Evolutionary conservation across 1,140 invertebrate species (phyloP).

Genomic region (Caenorhabditis remanei): DNA sequence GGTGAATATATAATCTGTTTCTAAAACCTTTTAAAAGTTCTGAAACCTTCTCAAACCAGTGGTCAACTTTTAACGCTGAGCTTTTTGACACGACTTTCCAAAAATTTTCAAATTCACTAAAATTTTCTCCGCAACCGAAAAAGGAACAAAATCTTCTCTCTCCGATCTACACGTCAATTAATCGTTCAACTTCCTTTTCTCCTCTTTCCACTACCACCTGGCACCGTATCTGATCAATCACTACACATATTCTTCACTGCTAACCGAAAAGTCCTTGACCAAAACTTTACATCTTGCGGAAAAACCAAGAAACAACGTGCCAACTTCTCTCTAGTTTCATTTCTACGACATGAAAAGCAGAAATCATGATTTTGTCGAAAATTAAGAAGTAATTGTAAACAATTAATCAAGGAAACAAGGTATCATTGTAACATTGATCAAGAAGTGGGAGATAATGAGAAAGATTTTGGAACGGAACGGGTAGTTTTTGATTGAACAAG

Average conservation of each 20-base stretch:
- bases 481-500: no score
- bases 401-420: background rate
- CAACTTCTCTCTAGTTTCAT: constrained; percentile 29
- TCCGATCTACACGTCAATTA: background rate
- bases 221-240: constrained; percentile 33
- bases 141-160: background rate
- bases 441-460: background rate
- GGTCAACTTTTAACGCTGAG: no score
- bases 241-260: background rate
- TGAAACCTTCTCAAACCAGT: no score
- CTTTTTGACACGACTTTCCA: no score
- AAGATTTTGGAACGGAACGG: background rate
- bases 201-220: background rate
- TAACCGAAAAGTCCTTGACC: constrained; percentile 40
- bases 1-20: no score
- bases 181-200: constrained; percentile 15
- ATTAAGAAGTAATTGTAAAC: background rate
- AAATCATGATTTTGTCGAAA: constrained; percentile 41
- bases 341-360: background rate
- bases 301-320: constrained; percentile 17
- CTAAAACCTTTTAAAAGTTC: no score
- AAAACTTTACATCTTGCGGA: background rate
- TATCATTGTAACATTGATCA: background rate
- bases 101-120: no score
- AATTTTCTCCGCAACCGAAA: background rate